A percentile compares a stretch with the other conserved stretches of the same genome.
Conservation (phyloP, 2,797 vertebrate genomes). For the Phrynocephalus guinanensis region DNA sequence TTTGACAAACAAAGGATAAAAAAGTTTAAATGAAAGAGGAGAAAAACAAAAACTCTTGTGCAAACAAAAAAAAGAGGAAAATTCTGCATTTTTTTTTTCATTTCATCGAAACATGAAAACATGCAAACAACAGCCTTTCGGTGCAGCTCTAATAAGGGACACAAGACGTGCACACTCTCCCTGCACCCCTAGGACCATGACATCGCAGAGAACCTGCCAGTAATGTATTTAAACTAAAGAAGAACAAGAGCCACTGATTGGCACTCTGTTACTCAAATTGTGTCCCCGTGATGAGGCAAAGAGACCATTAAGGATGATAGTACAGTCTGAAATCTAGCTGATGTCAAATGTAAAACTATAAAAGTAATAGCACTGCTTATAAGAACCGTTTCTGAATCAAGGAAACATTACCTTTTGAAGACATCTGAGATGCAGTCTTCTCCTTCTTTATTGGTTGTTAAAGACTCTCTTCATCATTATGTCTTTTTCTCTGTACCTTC, state of each 20-base stretch:
- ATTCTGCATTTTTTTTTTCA: too few species aligned
- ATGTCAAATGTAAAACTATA: slow-evolving; percentile 65
- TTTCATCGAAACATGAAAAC: too few species aligned
- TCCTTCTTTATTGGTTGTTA: slow-evolving; percentile 56
- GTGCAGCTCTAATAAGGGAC: slow-evolving; percentile 59
- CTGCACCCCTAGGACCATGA: slow-evolving; percentile 49
- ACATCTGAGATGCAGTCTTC: slow-evolving; percentile 49
- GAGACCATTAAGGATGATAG: slow-evolving; percentile 70
- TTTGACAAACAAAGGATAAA: too few species aligned
- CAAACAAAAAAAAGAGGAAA: too few species aligned
- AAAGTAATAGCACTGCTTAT: slow-evolving; percentile 57
- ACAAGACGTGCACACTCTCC: slow-evolving; percentile 42
- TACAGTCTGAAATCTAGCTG: slow-evolving; percentile 63
- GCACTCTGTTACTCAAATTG: slow-evolving; percentile 72
- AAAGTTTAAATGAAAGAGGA: too few species aligned
- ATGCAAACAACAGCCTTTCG: slow-evolving; percentile 62
- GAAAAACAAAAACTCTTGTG: too few species aligned
- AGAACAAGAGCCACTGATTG: slow-evolving; percentile 75
- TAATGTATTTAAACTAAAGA: slow-evolving; percentile 58
- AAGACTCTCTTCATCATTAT: slow-evolving; percentile 61
- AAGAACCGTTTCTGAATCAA: slow-evolving; percentile 50
- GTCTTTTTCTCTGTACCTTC: slow-evolving; percentile 54
- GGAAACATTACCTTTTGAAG: slow-evolving; percentile 63
- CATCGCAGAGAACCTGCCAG: slow-evolving; percentile 65
- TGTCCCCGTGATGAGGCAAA: slow-evolving; percentile 70